Evolutionary conservation across 2,888 invertebrate species (phyloP).

Genomic region (Frankliniella intonsa): DNA sequence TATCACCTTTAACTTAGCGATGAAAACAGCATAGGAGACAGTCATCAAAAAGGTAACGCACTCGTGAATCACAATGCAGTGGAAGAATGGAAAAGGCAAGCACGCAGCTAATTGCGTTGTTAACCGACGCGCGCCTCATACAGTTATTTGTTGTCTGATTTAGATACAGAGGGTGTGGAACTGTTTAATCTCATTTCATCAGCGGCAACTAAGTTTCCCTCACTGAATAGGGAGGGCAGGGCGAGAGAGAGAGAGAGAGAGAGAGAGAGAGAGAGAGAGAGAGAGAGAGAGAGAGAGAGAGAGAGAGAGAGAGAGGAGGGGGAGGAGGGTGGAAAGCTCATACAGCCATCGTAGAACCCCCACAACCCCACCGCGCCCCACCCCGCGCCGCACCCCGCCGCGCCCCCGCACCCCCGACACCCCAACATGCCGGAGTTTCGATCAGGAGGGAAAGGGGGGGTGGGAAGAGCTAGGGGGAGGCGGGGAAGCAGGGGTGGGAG

Average conservation of each 20-base stretch:
- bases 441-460: slow-evolving; percentile 12
- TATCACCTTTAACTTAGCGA: no score
- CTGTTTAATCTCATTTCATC: slow-evolving; percentile 23
- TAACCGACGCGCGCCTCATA: neutral
- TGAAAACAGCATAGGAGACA: no score
- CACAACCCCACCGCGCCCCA: neutral
- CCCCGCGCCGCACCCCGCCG: neutral
- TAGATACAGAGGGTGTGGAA: slow-evolving; percentile 1
- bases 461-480: neutral
- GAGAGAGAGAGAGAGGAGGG: neutral
- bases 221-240: neutral
- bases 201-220: slow-evolving; percentile 13
- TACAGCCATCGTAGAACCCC: slow-evolving; percentile 5
- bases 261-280: neutral
- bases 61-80: no score
- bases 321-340: neutral
- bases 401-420: slow-evolving; percentile 3
- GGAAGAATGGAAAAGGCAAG: no score
- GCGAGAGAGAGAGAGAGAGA: no score
- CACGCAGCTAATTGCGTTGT: no score
- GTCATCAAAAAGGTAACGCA: no score
- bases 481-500: neutral
- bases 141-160: slow-evolving; percentile 11
- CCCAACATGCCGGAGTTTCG: slow-evolving; percentile 21
- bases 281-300: neutral